These are phyloP conservation scores for Dasyurus viverrinus DNA, from an alignment of 2,113 vertebrate species.

Conservation along the genomic window DNA sequence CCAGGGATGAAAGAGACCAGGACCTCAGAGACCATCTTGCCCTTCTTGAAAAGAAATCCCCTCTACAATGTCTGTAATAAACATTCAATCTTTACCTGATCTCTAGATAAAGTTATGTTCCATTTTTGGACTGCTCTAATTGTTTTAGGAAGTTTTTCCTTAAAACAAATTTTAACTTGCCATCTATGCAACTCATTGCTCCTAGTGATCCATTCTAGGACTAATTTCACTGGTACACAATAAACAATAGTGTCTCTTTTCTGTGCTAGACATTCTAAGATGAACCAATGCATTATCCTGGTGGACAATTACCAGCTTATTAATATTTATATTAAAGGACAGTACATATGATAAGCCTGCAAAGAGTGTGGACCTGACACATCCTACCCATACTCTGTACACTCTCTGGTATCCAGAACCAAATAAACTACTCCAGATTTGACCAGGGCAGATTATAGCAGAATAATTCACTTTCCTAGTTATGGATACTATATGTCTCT, in stretches of 20 bases:
- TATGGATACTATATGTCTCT: neutral
- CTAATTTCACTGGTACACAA: neutral
- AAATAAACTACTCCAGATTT: neutral
- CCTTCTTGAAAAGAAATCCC: neutral
- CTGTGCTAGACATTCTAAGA: neutral
- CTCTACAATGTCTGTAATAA: neutral
- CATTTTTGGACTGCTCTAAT: neutral
- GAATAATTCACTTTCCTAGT: neutral
- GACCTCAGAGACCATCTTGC: neutral
- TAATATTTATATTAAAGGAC: neutral
- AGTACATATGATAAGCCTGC: neutral
- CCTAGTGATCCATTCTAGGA: neutral
- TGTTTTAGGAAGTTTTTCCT: neutral
- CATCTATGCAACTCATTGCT: neutral
- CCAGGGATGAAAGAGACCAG: neutral
- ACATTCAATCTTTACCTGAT: neutral
- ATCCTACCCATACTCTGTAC: neutral
- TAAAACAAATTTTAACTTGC: neutral
- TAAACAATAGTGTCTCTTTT: neutral
- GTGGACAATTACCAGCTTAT: neutral
- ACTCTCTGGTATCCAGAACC: neutral
- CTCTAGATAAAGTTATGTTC: neutral
- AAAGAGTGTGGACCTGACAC: neutral
- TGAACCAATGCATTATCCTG: neutral
- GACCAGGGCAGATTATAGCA: neutral